phyloP scores from a whole-genome alignment of 2,888 invertebrate species.

The Agrochola litura region DNA sequence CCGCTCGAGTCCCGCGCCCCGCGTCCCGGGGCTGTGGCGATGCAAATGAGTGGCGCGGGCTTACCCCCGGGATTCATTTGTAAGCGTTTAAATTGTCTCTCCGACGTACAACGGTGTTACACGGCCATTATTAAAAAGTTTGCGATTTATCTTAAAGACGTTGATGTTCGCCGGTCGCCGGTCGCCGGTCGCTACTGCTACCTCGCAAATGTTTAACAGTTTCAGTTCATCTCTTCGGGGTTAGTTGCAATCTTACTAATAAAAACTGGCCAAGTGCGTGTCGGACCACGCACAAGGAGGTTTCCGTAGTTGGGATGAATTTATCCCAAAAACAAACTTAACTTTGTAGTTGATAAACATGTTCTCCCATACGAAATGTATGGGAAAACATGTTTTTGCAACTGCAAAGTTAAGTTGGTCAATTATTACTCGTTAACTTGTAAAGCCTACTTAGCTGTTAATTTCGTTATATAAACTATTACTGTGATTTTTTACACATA shows the following conservation, averaged over 20 bases:
- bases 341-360: too few relatives aligned
- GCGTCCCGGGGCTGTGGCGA: constrained; percentile 23
- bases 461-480: too few relatives aligned
- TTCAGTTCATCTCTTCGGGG: constrained; percentile 18
- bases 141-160: constrained; percentile 38
- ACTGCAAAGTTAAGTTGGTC: too few relatives aligned
- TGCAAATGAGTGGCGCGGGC: constrained; percentile 56
- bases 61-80: constrained; percentile 60
- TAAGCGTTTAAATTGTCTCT: constrained; percentile 63
- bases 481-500: too few relatives aligned
- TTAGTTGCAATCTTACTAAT: not conserved
- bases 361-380: too few relatives aligned
- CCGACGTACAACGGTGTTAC: constrained; percentile 45
- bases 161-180: constrained; percentile 16
- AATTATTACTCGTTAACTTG: too few relatives aligned
- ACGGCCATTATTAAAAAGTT: constrained; percentile 58
- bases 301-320: too few relatives aligned
- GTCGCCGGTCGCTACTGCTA: not conserved
- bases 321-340: too few relatives aligned
- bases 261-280: too few relatives aligned
- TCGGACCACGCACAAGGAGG: too few relatives aligned
- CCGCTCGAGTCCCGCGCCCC: constrained; percentile 20
- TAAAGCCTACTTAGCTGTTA: too few relatives aligned
- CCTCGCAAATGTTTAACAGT: not conserved
- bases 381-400: too few relatives aligned